Conservation (phyloP, 1,140 invertebrate species). For the Pseudobourletiella spinata region DNA sequence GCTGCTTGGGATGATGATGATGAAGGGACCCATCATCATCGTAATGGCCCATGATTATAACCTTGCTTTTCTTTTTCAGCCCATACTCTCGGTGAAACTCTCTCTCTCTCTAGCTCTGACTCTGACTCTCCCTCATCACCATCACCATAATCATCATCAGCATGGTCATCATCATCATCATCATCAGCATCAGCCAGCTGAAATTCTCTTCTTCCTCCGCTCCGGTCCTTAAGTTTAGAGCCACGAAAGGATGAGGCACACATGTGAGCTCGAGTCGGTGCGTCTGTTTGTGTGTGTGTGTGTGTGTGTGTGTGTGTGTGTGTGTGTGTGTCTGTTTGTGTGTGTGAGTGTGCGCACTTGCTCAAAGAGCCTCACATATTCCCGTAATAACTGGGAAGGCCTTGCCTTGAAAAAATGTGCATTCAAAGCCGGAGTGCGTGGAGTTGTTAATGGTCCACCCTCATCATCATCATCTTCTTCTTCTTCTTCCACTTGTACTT, state of each 20-base stretch:
- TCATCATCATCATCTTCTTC: background rate
- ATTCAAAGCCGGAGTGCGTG: background rate
- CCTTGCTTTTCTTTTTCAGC: slow-evolving; percentile 12
- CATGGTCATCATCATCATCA: no score
- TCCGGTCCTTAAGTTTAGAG: background rate
- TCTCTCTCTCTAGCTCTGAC: background rate
- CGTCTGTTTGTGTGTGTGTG: background rate
- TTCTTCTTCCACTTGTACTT: no score
- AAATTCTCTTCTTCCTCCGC: background rate
- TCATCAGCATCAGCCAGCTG: slow-evolving; percentile 1
- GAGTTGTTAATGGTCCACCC: background rate
- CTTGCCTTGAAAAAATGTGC: background rate
- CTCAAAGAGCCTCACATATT: background rate
- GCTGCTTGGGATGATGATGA: background rate
- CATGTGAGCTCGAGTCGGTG: background rate
- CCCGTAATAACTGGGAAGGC: no score
- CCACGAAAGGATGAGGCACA: background rate
- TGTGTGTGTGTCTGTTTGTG: background rate
- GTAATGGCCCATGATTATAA: slow-evolving; percentile 29
- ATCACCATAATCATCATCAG: no score
- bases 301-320: background rate
- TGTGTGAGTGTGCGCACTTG: background rate
- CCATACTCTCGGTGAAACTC: no score
- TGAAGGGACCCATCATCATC: slow-evolving; percentile 12
- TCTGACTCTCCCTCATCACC: no score